Evolutionary conservation across 2,113 vertebrate species (phyloP).

Genomic region (Toxotes chatareus): DNA sequence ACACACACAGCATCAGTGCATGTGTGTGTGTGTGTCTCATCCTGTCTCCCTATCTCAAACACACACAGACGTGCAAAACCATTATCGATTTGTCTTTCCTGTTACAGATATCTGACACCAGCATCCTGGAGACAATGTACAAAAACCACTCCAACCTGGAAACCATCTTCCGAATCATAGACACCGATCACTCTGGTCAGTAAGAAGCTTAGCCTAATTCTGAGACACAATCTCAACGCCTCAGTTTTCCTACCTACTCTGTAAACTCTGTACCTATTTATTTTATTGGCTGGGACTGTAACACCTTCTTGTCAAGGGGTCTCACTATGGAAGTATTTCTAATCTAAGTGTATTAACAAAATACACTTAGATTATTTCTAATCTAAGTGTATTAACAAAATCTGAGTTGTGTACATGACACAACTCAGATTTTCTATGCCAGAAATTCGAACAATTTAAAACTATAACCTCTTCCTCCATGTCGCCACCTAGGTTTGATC

Average conservation of each 20-base stretch:
- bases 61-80: neutral
- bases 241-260: neutral
- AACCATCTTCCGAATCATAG: conserved; percentile 95
- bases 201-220: conserved; percentile 3
- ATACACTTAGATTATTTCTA: too few species aligned
- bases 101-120: conserved; percentile 87
- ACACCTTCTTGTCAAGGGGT: neutral
- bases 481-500: conserved; percentile 86
- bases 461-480: neutral
- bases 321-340: neutral
- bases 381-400: neutral
- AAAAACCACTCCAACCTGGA: conserved; percentile 93
- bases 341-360: too few species aligned
- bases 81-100: neutral
- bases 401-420: neutral
- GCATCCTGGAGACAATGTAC: conserved; percentile 93
- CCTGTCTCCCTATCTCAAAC: neutral
- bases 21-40: neutral
- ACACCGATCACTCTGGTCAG: conserved; percentile 94
- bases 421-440: neutral
- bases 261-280: neutral
- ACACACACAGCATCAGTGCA: neutral
- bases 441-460: neutral
- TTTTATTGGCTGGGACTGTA: neutral
- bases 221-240: too few species aligned